phyloP scores from a whole-genome alignment of 2,888 invertebrate species.

The Eristalis tenax region DNA sequence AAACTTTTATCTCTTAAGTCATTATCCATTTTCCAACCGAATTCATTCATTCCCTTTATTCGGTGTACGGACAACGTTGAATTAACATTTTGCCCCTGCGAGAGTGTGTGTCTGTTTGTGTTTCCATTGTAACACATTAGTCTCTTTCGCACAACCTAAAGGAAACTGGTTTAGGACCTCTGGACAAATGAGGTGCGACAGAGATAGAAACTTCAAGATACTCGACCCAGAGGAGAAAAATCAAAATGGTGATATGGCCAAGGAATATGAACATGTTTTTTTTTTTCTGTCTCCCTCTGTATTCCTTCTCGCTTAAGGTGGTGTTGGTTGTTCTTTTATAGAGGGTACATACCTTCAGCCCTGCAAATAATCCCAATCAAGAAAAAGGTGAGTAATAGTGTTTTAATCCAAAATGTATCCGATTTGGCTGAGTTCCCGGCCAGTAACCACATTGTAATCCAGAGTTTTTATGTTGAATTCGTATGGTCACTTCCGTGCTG shows the following conservation, averaged over 20 bases:
- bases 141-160: constrained; percentile 56
- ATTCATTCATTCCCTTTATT: constrained; percentile 1
- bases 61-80: constrained; percentile 2
- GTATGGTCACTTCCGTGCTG: constrained; percentile 67
- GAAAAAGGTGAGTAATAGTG: constrained; percentile 66
- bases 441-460: constrained; percentile 78
- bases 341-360: constrained; percentile 62
- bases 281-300: constrained; percentile 24
- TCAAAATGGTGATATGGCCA: constrained; percentile 68
- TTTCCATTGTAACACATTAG: not conserved
- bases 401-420: constrained; percentile 79
- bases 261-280: constrained; percentile 40
- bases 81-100: constrained; percentile 21
- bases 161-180: constrained; percentile 71
- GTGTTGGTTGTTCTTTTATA: not conserved
- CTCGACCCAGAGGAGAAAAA: constrained; percentile 45
- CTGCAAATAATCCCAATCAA: constrained; percentile 71
- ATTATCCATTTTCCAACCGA: not conserved
- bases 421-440: constrained; percentile 77
- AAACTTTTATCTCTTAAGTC: not conserved
- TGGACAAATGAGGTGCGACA: constrained; percentile 27
- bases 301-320: not conserved
- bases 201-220: constrained; percentile 54
- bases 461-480: constrained; percentile 72
- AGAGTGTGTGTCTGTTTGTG: not conserved